Evolutionary conservation across 1,140 invertebrate species (phyloP).

Genomic region (Trichoplusia ni): DNA sequence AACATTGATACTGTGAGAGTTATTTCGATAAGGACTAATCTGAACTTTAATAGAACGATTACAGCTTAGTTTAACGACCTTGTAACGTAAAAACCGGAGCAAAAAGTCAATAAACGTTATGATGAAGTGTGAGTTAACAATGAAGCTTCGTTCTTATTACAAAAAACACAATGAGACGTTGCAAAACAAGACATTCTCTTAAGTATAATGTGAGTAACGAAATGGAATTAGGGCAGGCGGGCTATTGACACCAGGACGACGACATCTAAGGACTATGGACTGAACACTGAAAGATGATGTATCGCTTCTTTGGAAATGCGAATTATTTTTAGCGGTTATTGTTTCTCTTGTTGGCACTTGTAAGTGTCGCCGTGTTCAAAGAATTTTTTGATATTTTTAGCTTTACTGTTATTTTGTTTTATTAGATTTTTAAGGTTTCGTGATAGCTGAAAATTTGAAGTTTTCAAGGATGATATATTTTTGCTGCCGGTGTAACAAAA

Average conservation of each 20-base stretch:
- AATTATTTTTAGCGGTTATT: conserved; percentile 18
- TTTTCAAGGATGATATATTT: too few relatives aligned
- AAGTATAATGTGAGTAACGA: neutral
- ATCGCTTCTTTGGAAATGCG: neutral
- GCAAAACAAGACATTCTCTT: too few relatives aligned
- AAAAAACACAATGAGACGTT: conserved; percentile 9
- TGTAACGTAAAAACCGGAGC: too few relatives aligned
- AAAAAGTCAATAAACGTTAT: neutral
- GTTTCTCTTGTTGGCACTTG: conserved; percentile 22
- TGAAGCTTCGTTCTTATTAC: neutral
- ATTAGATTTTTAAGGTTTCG: conserved; percentile 16
- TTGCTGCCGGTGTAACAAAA: too few relatives aligned
- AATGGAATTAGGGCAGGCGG: conserved; percentile 1
- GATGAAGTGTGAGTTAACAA: neutral
- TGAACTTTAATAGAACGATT: too few relatives aligned
- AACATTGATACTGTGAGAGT: too few relatives aligned
- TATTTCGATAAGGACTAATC: too few relatives aligned
- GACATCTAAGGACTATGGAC: conserved; percentile 33
- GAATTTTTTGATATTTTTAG: neutral
- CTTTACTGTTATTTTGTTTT: neutral
- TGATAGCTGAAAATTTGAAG: too few relatives aligned
- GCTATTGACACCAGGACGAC: neutral
- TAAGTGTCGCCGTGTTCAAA: too few relatives aligned
- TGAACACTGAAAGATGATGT: conserved; percentile 33
- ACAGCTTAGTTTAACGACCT: too few relatives aligned